A percentile compares a stretch with the other conserved stretches of the same genome.
Conservation (phyloP, 2,113 vertebrate genomes). For the Gobio gobio region DNA sequence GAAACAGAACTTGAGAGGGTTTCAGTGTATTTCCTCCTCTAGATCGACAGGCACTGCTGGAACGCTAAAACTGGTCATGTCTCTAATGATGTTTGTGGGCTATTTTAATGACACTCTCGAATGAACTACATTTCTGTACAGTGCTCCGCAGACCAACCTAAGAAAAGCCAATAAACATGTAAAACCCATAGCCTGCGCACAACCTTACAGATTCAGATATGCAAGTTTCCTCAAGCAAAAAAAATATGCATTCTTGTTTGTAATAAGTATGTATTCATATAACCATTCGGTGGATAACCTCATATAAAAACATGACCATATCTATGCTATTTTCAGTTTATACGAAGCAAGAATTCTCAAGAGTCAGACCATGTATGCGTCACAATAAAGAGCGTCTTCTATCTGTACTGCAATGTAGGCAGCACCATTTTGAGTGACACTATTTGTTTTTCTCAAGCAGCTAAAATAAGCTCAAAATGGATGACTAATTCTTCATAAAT, state of each 20-base stretch:
- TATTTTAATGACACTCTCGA: slow-evolving; percentile 57
- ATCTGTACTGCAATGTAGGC: neutral
- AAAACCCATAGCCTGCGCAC: slow-evolving; percentile 28
- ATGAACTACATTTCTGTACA: slow-evolving; percentile 53
- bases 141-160: slow-evolving; percentile 10
- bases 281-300: neutral
- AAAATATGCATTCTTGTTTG: neutral
- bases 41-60: slow-evolving; percentile 57
- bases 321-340: neutral
- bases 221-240: neutral
- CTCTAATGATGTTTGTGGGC: slow-evolving; percentile 56
- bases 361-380: neutral
- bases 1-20: slow-evolving; percentile 25
- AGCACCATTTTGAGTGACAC: slow-evolving; percentile 27
- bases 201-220: slow-evolving; percentile 24
- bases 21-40: slow-evolving; percentile 45
- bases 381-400: neutral
- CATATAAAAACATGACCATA: neutral
- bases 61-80: slow-evolving; percentile 54
- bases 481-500: slow-evolving; percentile 11
- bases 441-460: slow-evolving; percentile 26
- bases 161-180: slow-evolving; percentile 26
- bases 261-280: neutral
- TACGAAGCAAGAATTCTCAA: neutral
- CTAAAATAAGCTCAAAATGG: slow-evolving; percentile 18